Evolutionary conservation across 1,140 invertebrate genomes (phyloP).

Genomic region (Trachymyrmex septentrionalis): DNA sequence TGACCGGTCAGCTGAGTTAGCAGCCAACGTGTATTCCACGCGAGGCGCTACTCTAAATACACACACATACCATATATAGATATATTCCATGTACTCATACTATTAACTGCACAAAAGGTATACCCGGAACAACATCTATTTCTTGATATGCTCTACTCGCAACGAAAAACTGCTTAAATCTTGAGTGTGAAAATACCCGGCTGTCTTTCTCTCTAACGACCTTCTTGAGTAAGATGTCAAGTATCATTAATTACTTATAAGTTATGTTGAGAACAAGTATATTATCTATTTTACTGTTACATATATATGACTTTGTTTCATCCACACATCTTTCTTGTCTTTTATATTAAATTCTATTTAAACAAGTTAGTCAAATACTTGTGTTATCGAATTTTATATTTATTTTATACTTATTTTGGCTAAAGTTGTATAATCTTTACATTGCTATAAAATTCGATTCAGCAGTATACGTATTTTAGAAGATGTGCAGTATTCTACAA

Average conservation of each 20-base stretch:
- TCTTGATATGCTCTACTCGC: constrained; percentile 49
- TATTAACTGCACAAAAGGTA: constrained; percentile 29
- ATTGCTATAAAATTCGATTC: constrained; percentile 7
- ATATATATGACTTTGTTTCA: not conserved
- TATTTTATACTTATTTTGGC: not conserved
- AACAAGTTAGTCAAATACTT: not conserved
- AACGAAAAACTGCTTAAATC: constrained; percentile 61
- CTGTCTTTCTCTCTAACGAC: constrained; percentile 47
- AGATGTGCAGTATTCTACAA: constrained; percentile 7
- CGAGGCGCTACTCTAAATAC: constrained; percentile 74
- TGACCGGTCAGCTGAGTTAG: constrained; percentile 85
- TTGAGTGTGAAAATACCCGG: constrained; percentile 59
- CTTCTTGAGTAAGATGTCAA: constrained; percentile 47
- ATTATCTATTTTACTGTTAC: not conserved
- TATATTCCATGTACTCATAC: constrained; percentile 4
- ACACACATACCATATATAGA: constrained; percentile 58
- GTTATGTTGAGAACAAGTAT: not conserved
- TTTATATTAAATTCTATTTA: not conserved
- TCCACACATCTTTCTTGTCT: not conserved
- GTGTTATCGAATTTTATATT: not conserved
- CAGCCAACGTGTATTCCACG: constrained; percentile 81
- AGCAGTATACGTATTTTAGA: not conserved
- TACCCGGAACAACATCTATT: constrained; percentile 42
- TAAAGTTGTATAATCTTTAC: not conserved
- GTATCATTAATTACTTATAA: constrained; percentile 35